Conservation (phyloP, 1,140 invertebrate genomes). For the Saxidomus purpurata region DNA sequence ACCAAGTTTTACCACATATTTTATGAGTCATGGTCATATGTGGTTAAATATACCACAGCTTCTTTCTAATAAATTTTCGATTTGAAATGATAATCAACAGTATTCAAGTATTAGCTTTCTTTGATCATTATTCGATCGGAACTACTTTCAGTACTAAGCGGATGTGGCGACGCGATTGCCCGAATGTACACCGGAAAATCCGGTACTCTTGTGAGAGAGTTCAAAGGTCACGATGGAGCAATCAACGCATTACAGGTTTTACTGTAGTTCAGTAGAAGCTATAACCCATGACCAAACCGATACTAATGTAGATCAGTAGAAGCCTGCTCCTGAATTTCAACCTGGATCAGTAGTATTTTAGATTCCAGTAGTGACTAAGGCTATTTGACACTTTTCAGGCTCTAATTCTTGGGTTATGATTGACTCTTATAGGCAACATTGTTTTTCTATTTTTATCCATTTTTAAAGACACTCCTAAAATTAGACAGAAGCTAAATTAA, state of each 20-base stretch:
- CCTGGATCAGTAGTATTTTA: not conserved
- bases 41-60: too few relatives aligned
- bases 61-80: too few relatives aligned
- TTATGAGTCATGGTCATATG: too few relatives aligned
- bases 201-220: slow-evolving; percentile 85
- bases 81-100: too few relatives aligned
- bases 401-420: too few relatives aligned
- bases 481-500: too few relatives aligned
- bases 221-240: slow-evolving; percentile 86
- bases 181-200: slow-evolving; percentile 88
- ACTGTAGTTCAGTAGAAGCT: not conserved
- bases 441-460: too few relatives aligned
- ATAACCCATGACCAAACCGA: not conserved
- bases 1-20: too few relatives aligned
- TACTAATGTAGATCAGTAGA: not conserved
- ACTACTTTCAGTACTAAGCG: slow-evolving; percentile 86
- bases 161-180: slow-evolving; percentile 85
- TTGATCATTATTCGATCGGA: not conserved
- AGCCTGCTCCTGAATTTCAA: not conserved
- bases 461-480: too few relatives aligned
- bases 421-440: too few relatives aligned
- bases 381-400: not conserved
- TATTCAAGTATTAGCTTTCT: too few relatives aligned
- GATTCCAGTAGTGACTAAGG: not conserved
- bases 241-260: slow-evolving; percentile 86